Conservation (phyloP, 2,113 vertebrate species). For the Hoplias malabaricus region DNA sequence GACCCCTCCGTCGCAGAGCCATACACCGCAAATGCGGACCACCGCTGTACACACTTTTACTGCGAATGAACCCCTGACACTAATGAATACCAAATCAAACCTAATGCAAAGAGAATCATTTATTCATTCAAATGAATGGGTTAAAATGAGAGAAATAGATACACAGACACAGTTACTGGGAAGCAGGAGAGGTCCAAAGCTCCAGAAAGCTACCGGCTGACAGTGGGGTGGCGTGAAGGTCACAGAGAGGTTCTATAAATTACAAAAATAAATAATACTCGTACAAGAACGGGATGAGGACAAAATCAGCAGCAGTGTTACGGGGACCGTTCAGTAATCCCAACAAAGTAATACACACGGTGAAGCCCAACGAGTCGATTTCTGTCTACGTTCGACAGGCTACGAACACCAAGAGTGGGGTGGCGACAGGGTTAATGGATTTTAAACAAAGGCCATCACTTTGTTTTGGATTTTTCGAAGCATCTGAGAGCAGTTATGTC, state of each 20-base stretch:
- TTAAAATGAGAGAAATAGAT: constrained; percentile 52
- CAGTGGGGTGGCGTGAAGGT: constrained; percentile 39
- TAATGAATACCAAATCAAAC: constrained; percentile 11
- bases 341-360: constrained; percentile 39
- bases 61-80: not conserved
- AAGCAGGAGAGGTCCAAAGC: constrained; percentile 37
- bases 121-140: constrained; percentile 54
- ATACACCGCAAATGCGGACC: too few species aligned
- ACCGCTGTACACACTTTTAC: not conserved
- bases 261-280: constrained; percentile 62
- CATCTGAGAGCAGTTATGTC: constrained; percentile 18
- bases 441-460: constrained; percentile 6
- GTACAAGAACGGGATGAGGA: constrained; percentile 48
- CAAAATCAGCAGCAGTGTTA: constrained; percentile 54
- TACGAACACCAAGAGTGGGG: not conserved
- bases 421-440: not conserved
- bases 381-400: constrained; percentile 5
- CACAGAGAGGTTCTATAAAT: constrained; percentile 55
- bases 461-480: not conserved
- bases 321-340: constrained; percentile 46
- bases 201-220: constrained; percentile 41
- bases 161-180: constrained; percentile 42
- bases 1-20: too few species aligned
- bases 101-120: constrained; percentile 53
- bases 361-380: constrained; percentile 19